Conservation (phyloP, 2,888 invertebrate genomes). For the Nyleta sp. region DNA sequence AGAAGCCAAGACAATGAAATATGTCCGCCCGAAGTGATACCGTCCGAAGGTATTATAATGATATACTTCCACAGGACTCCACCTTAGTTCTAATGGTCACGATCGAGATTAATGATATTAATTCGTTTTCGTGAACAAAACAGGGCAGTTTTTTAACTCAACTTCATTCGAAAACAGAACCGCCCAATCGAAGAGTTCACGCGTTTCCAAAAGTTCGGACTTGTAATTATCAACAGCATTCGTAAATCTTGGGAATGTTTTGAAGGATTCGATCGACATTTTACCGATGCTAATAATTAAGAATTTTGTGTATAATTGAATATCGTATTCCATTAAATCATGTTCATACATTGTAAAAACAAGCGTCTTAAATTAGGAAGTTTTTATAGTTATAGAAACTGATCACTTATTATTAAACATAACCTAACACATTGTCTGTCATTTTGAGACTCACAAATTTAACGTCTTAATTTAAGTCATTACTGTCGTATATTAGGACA, state of each 20-base stretch:
- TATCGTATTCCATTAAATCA: too few species aligned
- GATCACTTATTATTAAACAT: too few species aligned
- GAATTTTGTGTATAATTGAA: too few species aligned
- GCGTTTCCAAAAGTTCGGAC: conserved; percentile 1
- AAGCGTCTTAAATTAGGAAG: too few species aligned
- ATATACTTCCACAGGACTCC: conserved; percentile 71
- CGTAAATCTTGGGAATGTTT: conserved; percentile 24
- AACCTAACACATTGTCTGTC: too few species aligned
- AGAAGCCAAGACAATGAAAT: conserved; percentile 72
- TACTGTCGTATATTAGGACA: too few species aligned
- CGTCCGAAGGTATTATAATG: conserved; percentile 72
- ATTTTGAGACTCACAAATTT: too few species aligned
- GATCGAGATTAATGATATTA: conserved; percentile 76
- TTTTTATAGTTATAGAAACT: too few species aligned
- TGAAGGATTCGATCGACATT: neutral
- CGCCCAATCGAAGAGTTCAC: conserved; percentile 4
- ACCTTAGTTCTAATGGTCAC: conserved; percentile 75
- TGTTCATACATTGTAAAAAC: too few species aligned
- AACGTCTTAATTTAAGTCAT: too few species aligned
- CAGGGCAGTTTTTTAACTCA: conserved; percentile 12
- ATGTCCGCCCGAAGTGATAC: conserved; percentile 73
- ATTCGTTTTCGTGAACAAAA: conserved; percentile 29
- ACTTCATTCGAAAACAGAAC: conserved; percentile 26
- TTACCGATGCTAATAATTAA: too few species aligned
- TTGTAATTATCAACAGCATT: conserved; percentile 6